Percentiles rank a stretch among this genome's conserved stretches.
These are phyloP conservation scores for Carassius gibelio DNA, from an alignment of 2,113 vertebrate genomes.

Conservation along the genomic window DNA sequence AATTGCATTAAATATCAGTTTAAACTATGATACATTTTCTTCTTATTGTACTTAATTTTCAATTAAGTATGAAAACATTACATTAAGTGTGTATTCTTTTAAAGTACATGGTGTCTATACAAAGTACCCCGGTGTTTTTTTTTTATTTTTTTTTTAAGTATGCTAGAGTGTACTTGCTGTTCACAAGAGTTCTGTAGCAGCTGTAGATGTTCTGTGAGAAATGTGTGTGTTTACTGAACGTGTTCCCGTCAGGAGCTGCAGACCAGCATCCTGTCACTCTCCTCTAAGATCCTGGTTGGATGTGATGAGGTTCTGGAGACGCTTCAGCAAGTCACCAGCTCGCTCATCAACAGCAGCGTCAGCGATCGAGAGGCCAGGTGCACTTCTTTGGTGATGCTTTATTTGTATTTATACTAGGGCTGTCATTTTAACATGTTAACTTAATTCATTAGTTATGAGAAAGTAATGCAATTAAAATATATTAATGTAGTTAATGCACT, in stretches of 20 bases:
- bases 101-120: not conserved
- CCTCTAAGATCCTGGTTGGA: slow-evolving; percentile 92
- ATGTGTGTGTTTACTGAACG: slow-evolving; percentile 39
- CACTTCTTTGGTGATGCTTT: not conserved
- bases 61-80: not conserved
- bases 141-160: not conserved
- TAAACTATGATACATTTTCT: not conserved
- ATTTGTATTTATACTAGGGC: not conserved
- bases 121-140: not conserved
- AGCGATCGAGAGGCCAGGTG: slow-evolving; percentile 90
- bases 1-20: not conserved
- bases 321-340: slow-evolving; percentile 93
- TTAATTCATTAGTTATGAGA: too few relatives aligned
- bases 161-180: not conserved
- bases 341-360: slow-evolving; percentile 92
- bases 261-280: slow-evolving; percentile 90
- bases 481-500: too few relatives aligned
- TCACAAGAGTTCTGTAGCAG: not conserved
- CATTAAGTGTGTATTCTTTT: not conserved
- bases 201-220: not conserved
- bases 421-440: too few relatives aligned
- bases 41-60: not conserved
- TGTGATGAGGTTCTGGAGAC: slow-evolving; percentile 98
- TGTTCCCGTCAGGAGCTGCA: slow-evolving; percentile 85
- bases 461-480: too few relatives aligned